Base-by-base conservation (phyloP, 2,888 invertebrate genomes). In the Caenorhabditis afra region DNA sequence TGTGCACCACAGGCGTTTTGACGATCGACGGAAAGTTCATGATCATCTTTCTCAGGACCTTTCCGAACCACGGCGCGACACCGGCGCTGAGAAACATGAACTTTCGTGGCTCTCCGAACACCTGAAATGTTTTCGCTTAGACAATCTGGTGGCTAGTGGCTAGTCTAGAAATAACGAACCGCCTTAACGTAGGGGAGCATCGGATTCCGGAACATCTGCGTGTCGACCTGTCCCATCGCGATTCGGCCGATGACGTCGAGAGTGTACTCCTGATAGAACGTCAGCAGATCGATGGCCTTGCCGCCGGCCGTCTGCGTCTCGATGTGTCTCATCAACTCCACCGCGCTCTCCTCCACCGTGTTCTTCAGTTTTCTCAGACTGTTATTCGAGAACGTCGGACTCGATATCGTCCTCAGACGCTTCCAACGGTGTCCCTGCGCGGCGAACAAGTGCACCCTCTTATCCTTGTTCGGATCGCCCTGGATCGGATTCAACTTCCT, bases 391-490 rank as follows among this genome's bases (percentile, higher is more conserved):
- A 93, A 92, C 1, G 91, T 91, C 0, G 92, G 92, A 49, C 91
- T 91, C 14, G 92, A 89, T 12, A 92, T 90, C 12, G 90, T 88
- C 18, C 93, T 86, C n/a, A 92, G 90, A n/a, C 92, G 88, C 85
- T 92, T 92, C 93, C 93, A 93, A n/a, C 92, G 86, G 29, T 91
- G 89, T 14, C 91, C 92, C 1, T 91, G 86, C 0, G 75, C 91
- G 86, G 88, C 88, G 79, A 91, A 91, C 87, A 91, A 89, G 82
- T 91, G 90, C 87, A 49, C 68, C 10, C 76, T 49, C 23, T 74
- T 74, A 10, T 79, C 81, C 12, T 66, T 84, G 22, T 87, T 81
- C 10, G 81, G 79, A 66, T 87, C 73, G 7, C 86, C 85, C 10
- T 59, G 58, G 12, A 82, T 37, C 10, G 81, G 65, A n/a, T 67